Percentiles rank a stretch among this genome's conserved stretches.
phyloP scores from a whole-genome alignment of 2,888 invertebrate genomes.

The Leptodirus hochenwartii region DNA sequence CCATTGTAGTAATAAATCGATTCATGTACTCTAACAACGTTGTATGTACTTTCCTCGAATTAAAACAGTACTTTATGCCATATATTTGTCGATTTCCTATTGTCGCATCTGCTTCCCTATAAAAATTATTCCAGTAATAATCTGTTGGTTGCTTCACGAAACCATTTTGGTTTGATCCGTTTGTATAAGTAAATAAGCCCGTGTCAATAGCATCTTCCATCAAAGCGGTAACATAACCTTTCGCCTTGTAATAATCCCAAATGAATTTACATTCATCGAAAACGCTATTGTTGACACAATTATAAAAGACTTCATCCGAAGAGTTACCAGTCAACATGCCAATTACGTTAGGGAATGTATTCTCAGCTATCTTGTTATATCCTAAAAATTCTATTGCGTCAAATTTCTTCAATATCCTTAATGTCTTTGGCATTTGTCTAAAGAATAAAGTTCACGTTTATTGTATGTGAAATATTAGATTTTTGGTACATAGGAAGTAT shows the following conservation, averaged over 20 bases:
- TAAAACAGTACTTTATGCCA: conserved; percentile 53
- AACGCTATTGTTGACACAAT: conserved; percentile 36
- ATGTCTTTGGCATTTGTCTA: conserved; percentile 66
- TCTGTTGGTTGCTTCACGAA: conserved; percentile 66
- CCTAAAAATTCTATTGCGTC: conserved; percentile 64
- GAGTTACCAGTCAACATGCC: conserved; percentile 60
- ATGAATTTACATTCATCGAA: conserved; percentile 70
- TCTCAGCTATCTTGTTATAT: conserved; percentile 87
- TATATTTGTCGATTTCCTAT: conserved; percentile 31
- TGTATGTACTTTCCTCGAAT: conserved; percentile 46
- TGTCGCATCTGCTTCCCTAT: conserved; percentile 44
- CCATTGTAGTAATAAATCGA: conserved; percentile 41
- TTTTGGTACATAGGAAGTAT: too few relatives aligned
- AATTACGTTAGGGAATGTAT: conserved; percentile 80
- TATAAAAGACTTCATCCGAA: conserved; percentile 40
- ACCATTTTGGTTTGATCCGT: too few relatives aligned
- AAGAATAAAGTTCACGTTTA: too few relatives aligned
- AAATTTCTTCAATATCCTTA: conserved; percentile 38
- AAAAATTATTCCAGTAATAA: conserved; percentile 63
- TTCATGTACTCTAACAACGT: conserved; percentile 52
- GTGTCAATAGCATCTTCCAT: conserved; percentile 69
- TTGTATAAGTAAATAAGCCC: conserved; percentile 63
- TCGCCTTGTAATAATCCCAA: conserved; percentile 60
- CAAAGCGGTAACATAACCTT: conserved; percentile 59
- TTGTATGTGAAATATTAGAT: too few relatives aligned